phyloP scores from a whole-genome alignment of 2,888 invertebrate genomes.

The Thera obeliscata region DNA sequence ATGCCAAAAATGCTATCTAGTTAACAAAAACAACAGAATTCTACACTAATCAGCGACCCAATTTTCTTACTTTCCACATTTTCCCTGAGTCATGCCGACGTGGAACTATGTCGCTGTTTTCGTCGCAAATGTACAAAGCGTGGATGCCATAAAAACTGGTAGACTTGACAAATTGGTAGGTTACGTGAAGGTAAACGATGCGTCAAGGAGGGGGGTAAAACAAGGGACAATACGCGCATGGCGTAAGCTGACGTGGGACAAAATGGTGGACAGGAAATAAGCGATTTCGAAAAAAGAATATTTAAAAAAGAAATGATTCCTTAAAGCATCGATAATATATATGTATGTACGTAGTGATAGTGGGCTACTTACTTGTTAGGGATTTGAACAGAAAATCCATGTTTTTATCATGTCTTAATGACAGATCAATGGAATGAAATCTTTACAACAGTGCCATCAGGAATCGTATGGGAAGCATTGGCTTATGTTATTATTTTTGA shows the following conservation, averaged over 20 bases:
- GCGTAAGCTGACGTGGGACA: slow-evolving; percentile 27
- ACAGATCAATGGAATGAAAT: too few relatives aligned
- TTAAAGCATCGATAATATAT: too few relatives aligned
- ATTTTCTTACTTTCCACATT: slow-evolving; percentile 20
- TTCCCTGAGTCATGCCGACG: slow-evolving; percentile 28
- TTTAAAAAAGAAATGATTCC: too few relatives aligned
- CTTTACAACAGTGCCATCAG: too few relatives aligned
- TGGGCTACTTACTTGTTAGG: too few relatives aligned
- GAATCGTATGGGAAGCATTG: too few relatives aligned
- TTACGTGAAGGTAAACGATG: slow-evolving; percentile 54
- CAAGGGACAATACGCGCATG: slow-evolving; percentile 49
- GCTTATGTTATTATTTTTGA: too few relatives aligned
- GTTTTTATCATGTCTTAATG: too few relatives aligned
- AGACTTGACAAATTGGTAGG: slow-evolving; percentile 41
- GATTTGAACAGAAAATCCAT: too few relatives aligned
- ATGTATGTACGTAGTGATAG: too few relatives aligned
- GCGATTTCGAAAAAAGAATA: neutral
- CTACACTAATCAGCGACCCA: slow-evolving; percentile 15
- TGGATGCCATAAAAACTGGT: slow-evolving; percentile 36
- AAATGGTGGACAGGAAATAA: slow-evolving; percentile 7
- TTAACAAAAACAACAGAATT: neutral
- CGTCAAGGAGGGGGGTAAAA: slow-evolving; percentile 54
- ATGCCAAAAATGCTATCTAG: neutral
- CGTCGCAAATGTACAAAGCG: slow-evolving; percentile 27
- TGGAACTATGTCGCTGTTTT: slow-evolving; percentile 25